These are phyloP conservation scores for Danionella dracula DNA, from an alignment of 2,797 vertebrate genomes.

Conservation along the genomic window DNA sequence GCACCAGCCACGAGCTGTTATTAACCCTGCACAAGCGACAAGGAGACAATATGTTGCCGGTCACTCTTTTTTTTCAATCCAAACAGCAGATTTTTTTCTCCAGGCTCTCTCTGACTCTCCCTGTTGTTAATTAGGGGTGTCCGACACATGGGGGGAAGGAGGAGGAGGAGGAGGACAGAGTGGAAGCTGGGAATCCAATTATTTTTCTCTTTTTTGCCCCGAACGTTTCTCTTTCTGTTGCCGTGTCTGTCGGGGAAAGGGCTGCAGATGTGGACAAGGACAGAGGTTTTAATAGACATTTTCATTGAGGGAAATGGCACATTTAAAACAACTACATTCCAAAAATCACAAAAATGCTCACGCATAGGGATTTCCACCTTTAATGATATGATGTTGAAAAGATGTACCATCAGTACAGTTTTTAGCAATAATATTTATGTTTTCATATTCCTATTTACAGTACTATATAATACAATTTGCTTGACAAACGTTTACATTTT, in stretches of 20 bases:
- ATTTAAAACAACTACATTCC: too few species aligned
- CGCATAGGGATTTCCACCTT: too few species aligned
- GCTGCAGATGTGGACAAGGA: constrained; percentile 30
- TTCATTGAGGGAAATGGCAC: too few species aligned
- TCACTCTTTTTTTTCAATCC: constrained; percentile 60
- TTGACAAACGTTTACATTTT: too few species aligned
- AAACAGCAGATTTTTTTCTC: constrained; percentile 75
- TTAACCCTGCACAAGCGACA: constrained; percentile 64
- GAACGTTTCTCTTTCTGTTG: constrained; percentile 63
- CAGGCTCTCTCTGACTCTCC: constrained; percentile 63
- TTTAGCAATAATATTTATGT: too few species aligned
- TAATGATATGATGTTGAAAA: too few species aligned
- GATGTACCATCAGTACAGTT: too few species aligned
- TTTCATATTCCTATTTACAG: too few species aligned
- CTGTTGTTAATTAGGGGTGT: constrained; percentile 71
- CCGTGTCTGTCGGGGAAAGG: constrained; percentile 50
- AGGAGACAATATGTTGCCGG: constrained; percentile 68
- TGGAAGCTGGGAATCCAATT: constrained; percentile 65
- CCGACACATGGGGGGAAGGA: constrained; percentile 44
- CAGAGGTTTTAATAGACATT: neutral
- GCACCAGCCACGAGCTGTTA: constrained; percentile 64
- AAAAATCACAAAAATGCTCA: too few species aligned
- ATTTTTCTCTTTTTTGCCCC: constrained; percentile 65
- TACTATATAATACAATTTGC: too few species aligned
- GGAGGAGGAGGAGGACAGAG: constrained; percentile 7